A percentile compares a stretch with the other conserved stretches of the same genome.
These are phyloP conservation scores for Gallinago stenura DNA, from an alignment of 2,797 vertebrate species.

Conservation along the genomic window DNA sequence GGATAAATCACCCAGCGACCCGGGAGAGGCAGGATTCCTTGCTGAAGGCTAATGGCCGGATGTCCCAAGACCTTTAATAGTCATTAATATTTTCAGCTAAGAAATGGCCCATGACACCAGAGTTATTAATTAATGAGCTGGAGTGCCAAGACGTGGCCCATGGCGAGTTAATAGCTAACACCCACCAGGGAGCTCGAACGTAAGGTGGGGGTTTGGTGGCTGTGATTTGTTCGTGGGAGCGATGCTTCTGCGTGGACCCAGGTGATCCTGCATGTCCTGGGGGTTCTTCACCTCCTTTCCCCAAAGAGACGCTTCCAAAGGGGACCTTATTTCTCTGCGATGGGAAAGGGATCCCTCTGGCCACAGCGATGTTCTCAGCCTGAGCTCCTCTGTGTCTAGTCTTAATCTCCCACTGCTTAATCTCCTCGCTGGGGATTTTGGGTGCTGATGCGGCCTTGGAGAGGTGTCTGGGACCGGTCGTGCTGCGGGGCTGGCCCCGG, in stretches of 20 bases:
- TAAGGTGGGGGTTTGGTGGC: not conserved
- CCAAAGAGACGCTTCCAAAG: accelerated
- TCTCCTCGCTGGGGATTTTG: not conserved
- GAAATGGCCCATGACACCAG: conserved; percentile 44
- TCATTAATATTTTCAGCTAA: conserved; percentile 45
- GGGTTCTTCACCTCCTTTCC: not conserved
- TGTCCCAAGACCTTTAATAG: not conserved
- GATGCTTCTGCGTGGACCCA: not conserved
- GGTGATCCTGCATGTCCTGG: not conserved
- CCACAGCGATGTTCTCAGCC: not conserved
- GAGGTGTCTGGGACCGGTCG: accelerated
- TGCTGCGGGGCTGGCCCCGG: not conserved
- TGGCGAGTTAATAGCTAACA: not conserved
- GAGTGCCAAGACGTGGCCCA: not conserved
- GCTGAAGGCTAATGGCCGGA: not conserved
- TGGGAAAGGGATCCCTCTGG: not conserved
- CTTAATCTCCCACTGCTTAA: not conserved
- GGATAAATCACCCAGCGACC: accelerated
- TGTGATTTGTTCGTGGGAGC: accelerated
- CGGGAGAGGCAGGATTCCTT: not conserved
- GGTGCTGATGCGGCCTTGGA: not conserved
- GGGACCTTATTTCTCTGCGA: not conserved
- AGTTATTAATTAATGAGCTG: conserved; percentile 44
- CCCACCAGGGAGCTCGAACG: not conserved
- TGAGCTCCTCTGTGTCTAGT: not conserved